These are phyloP conservation scores for Verasper variegatus DNA, from an alignment of 2,113 vertebrate genomes.

Conservation along the genomic window DNA sequence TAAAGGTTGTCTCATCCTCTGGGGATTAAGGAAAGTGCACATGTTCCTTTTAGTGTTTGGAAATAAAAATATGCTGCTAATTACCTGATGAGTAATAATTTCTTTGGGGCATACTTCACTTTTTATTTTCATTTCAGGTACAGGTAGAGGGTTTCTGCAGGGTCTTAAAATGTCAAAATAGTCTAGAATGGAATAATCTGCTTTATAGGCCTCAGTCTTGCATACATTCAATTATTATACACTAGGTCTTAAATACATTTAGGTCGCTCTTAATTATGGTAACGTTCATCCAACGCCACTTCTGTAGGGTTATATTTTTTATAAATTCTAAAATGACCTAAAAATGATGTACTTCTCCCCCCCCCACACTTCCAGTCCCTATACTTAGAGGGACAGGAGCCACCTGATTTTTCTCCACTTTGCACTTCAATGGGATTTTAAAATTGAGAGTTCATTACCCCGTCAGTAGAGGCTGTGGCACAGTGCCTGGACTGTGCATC, in stretches of 20 bases:
- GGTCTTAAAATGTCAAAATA: too few species aligned
- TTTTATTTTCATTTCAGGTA: background rate
- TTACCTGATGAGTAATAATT: background rate
- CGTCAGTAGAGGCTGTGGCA: slow-evolving; percentile 25
- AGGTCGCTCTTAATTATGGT: background rate
- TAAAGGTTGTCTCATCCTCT: background rate
- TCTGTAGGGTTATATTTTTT: background rate
- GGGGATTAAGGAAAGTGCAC: background rate
- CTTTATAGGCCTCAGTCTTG: too few species aligned
- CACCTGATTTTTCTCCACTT: slow-evolving; percentile 34
- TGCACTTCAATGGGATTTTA: slow-evolving; percentile 54
- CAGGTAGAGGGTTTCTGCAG: too few species aligned
- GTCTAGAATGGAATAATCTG: too few species aligned
- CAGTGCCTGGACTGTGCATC: slow-evolving; percentile 48
- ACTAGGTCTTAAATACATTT: too few species aligned
- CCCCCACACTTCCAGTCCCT: slow-evolving; percentile 2
- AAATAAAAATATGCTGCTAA: background rate
- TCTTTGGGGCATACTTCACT: background rate
- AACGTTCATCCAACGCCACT: background rate
- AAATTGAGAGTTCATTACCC: slow-evolving; percentile 61
- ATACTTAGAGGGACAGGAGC: slow-evolving; percentile 4
- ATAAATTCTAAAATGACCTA: background rate
- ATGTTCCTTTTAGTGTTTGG: background rate
- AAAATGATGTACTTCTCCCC: slow-evolving; percentile 1
- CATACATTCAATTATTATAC: too few species aligned